Percentiles rank a stretch among this genome's conserved stretches.
Evolutionary conservation across 37 sponge, comb jelly and placozoan species (phyloP).

Genomic region (Oscarella lobularis): DNA sequence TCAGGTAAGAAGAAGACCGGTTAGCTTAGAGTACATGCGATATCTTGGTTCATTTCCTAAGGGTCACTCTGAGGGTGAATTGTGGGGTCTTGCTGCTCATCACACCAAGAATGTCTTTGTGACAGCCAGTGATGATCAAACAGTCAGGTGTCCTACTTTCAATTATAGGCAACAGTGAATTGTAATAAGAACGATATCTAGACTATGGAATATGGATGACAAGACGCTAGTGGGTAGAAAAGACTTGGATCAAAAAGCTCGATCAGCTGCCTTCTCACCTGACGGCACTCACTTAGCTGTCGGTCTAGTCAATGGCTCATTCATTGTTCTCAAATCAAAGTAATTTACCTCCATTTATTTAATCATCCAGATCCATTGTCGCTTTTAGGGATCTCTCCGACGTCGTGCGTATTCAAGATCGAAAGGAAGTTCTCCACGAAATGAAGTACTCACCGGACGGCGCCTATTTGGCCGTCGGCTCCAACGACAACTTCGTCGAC

Average conservation of each 20-base stretch:
- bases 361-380: no score
- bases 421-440: constrained; percentile 90
- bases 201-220: neutral
- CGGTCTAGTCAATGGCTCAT: constrained; percentile 72
- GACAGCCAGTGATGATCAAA: constrained; percentile 77
- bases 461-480: constrained; percentile 84
- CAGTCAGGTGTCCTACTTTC: neutral
- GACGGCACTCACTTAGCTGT: constrained; percentile 70
- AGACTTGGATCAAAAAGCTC: neutral
- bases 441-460: constrained; percentile 90
- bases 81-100: constrained; percentile 90
- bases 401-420: constrained; percentile 31
- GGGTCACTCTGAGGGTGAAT: constrained; percentile 90
- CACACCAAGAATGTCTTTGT: constrained; percentile 52
- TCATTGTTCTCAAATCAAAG: constrained; percentile 49
- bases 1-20: no score
- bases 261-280: constrained; percentile 78
- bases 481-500: constrained; percentile 90
- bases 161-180: neutral
- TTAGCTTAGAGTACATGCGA: no score
- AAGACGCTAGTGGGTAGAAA: neutral
- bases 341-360: constrained; percentile 29
- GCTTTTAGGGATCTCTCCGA: constrained; percentile 41
- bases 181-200: neutral
- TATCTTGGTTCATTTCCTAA: neutral